Conservation (phyloP, 2,797 vertebrate genomes). For the Lepus townsendii region DNA sequence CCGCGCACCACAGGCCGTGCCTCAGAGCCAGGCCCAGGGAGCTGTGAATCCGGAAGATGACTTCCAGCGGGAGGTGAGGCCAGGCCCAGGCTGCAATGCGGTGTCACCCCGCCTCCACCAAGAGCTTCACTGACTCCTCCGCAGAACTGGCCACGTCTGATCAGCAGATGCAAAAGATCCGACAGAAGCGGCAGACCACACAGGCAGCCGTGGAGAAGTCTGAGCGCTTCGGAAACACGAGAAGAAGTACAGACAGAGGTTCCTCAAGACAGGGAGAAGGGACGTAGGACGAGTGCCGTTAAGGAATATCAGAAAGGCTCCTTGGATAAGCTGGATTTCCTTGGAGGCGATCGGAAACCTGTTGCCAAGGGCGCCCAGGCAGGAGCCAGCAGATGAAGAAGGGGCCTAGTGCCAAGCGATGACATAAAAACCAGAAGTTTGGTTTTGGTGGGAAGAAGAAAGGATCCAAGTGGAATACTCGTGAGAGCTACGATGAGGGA, state of each 20-base stretch:
- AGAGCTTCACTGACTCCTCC: conserved; percentile 97
- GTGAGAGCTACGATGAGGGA: conserved; percentile 94
- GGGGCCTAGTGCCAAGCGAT: conserved; percentile 94
- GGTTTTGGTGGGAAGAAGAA: conserved; percentile 98
- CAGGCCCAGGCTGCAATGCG: conserved; percentile 96
- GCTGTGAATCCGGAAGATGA: conserved; percentile 94
- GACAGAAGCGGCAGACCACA: conserved; percentile 95
- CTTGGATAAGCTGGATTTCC: conserved; percentile 97
- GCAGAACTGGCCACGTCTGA: conserved; percentile 99
- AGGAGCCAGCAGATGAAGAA: conserved; percentile 86
- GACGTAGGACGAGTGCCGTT: conserved; percentile 95
- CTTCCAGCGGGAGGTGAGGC: conserved; percentile 97
- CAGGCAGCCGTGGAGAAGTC: conserved; percentile 95
- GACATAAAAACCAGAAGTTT: conserved; percentile 97
- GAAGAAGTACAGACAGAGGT: conserved; percentile 98
- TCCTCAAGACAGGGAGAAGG: conserved; percentile 97
- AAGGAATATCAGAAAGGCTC: conserved; percentile 99
- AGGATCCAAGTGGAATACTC: conserved; percentile 97
- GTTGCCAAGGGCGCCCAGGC: conserved; percentile 83
- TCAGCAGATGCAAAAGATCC: conserved; percentile 99
- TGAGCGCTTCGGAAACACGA: conserved; percentile 96
- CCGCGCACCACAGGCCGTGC: conserved; percentile 73
- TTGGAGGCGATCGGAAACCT: conserved; percentile 93
- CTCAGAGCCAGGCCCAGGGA: conserved; percentile 78
- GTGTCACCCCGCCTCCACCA: conserved; percentile 94